Evolutionary conservation across 1,140 invertebrate species (phyloP).

Genomic region (Pentalonia nigronervosa): DNA sequence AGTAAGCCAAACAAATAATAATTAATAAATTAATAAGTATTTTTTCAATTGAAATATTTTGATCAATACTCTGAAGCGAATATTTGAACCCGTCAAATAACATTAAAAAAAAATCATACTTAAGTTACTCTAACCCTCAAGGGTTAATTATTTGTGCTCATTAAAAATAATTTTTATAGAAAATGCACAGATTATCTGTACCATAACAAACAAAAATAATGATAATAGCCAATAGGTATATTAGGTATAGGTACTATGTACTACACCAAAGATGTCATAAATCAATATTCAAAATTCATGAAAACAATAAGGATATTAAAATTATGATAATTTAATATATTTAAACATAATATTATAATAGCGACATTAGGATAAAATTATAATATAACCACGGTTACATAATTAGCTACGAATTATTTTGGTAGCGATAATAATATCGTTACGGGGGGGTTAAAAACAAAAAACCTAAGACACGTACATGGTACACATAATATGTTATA

Average conservation of each 20-base stretch:
- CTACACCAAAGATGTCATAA: not conserved
- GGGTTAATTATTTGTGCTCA: not conserved
- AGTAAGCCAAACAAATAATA: not conserved
- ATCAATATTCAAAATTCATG: not conserved
- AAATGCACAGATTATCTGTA: not conserved
- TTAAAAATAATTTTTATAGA: not conserved
- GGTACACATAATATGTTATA: not conserved
- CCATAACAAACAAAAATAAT: not conserved
- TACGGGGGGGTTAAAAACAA: not conserved
- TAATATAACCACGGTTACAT: not conserved
- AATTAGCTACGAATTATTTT: not conserved
- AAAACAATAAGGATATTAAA: slow-evolving; percentile 19
- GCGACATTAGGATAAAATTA: not conserved
- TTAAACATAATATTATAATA: not conserved
- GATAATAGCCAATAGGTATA: too few species aligned
- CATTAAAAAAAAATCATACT: not conserved
- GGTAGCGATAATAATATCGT: not conserved
- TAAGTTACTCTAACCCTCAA: not conserved
- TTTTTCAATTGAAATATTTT: not conserved
- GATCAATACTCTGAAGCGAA: not conserved
- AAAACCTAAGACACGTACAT: not conserved
- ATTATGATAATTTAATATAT: not conserved
- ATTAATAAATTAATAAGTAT: not conserved
- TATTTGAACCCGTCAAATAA: not conserved
- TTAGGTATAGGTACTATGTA: not conserved